Evolutionary conservation across 2,113 vertebrate species (phyloP).

Genomic region (Halichoerus grypus): DNA sequence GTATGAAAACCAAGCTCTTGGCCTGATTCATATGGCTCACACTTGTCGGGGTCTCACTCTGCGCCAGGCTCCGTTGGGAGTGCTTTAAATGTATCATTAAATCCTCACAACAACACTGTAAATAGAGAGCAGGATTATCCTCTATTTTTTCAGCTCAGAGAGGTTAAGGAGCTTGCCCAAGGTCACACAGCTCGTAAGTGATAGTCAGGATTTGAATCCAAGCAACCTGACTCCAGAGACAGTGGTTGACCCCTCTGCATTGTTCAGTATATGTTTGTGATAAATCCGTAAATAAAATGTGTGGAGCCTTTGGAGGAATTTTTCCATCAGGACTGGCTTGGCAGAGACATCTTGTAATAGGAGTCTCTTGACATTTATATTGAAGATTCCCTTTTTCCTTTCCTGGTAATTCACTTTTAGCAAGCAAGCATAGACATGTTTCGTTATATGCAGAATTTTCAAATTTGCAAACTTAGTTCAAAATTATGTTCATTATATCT

Average conservation of each 20-base stretch:
- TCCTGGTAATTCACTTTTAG: not conserved
- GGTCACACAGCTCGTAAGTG: not conserved
- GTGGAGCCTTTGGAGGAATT: not conserved
- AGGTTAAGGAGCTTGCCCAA: not conserved
- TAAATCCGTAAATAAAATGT: not conserved
- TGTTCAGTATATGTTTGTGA: not conserved
- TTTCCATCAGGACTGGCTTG: not conserved
- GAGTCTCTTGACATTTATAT: not conserved
- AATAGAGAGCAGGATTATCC: not conserved
- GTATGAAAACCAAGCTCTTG: not conserved
- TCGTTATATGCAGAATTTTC: not conserved
- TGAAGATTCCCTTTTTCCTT: not conserved
- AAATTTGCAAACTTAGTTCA: constrained; percentile 4
- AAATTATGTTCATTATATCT: not conserved
- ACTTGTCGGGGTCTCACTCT: not conserved
- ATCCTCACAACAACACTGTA: not conserved
- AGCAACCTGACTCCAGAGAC: not conserved
- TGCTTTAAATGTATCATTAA: not conserved
- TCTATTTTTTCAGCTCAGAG: constrained; percentile 18
- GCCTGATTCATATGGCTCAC: not conserved
- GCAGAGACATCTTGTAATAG: not conserved
- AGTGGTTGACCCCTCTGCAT: not conserved
- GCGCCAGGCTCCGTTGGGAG: not conserved
- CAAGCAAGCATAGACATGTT: not conserved
- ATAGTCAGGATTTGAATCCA: not conserved